Percentiles rank a stretch among this genome's conserved stretches.
These are phyloP conservation scores for Hoplostethus atlanticus DNA, from an alignment of 2,797 vertebrate species.

Conservation along the genomic window DNA sequence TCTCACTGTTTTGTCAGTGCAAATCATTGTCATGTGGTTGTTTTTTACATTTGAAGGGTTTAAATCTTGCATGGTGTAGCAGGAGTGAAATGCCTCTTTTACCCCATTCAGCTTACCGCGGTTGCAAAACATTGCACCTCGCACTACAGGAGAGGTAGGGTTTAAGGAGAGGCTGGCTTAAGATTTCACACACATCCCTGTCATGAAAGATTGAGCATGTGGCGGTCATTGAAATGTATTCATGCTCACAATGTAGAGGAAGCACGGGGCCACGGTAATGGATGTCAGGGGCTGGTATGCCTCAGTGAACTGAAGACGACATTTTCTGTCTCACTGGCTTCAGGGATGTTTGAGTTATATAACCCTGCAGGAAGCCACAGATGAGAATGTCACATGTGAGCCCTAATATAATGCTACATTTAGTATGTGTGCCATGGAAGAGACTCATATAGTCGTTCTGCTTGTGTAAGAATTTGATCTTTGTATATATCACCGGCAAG, in stretches of 20 bases:
- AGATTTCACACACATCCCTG: conserved; percentile 76
- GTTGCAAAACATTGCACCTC: conserved; percentile 48
- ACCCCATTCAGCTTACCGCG: conserved; percentile 56
- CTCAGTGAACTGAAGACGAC: conserved; percentile 83
- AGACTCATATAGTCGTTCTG: conserved; percentile 4
- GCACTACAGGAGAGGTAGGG: conserved; percentile 53
- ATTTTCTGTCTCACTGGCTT: conserved; percentile 85
- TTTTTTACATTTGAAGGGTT: conserved; percentile 32
- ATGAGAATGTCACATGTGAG: conserved; percentile 78
- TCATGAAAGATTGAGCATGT: conserved; percentile 81
- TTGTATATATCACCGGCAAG: conserved; percentile 6
- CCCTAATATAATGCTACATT: conserved; percentile 76
- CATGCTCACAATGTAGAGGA: conserved; percentile 78
- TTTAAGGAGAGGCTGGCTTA: conserved; percentile 56
- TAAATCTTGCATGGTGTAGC: conserved; percentile 34
- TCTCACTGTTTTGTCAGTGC: conserved; percentile 2
- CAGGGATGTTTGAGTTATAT: conserved; percentile 82
- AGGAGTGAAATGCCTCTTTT: conserved; percentile 42
- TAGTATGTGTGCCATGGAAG: conserved; percentile 59
- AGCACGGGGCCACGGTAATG: conserved; percentile 78
- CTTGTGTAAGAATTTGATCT: conserved; percentile 11
- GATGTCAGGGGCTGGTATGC: conserved; percentile 82
- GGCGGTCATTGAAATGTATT: conserved; percentile 84
- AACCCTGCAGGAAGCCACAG: conserved; percentile 80
- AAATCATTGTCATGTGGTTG: conserved; percentile 18